Evolutionary conservation across 23 tunicate genomes (phyloP), one percentile per base, ranked within the genome.

Genomic region (Ascidia mentula): DNA sequence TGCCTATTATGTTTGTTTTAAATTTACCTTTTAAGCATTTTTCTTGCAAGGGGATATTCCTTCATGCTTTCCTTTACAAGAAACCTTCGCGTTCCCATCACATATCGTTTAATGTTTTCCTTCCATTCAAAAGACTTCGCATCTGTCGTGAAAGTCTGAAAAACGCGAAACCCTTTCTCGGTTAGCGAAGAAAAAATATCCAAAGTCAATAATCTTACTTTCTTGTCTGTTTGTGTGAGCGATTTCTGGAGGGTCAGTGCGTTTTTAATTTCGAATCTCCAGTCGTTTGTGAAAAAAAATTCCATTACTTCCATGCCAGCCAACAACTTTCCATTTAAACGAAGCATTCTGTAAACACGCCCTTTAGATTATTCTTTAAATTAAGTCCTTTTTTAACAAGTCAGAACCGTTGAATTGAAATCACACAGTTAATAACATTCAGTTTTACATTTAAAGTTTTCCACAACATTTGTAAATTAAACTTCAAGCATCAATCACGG

Each of bases 21-120:
- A n/a, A 20, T 53, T 6, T 75, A 92, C 97, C 88, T 76, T 61
- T 79, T 71, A 6, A 92, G 9, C 18, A 71, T 46, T 42, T 78
- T 87, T 85, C 97, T 72, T 31, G 97, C 97, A 13, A 69, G 38
- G 6, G 91, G 88, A 73, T 92, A 92, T 30, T 79, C 78, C 30
- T 82, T 79, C 82, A 89, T 89, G 74, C 79, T 81, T 60, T 92
- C 92, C 40, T 92, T 92, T 18, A 83, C 72, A 20, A 92, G 60
- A 75, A 71, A 85, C 53, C 83, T 78, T 40, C 97, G 77, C 22
- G 92, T 83, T 40, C 97, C 97, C 31, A 87, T 79, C 60, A 89
- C 77, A 69, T 82, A 87, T 34, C 73, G 79, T 30, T 75, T 82
- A 37, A 87, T 79, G 8, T 87, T 77, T 59, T 92, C 92, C 32